A percentile compares a stretch with the other conserved stretches of the same genome.
phyloP scores from a whole-genome alignment of 2,888 invertebrate genomes.

The Platerodrilus igneus region DNA sequence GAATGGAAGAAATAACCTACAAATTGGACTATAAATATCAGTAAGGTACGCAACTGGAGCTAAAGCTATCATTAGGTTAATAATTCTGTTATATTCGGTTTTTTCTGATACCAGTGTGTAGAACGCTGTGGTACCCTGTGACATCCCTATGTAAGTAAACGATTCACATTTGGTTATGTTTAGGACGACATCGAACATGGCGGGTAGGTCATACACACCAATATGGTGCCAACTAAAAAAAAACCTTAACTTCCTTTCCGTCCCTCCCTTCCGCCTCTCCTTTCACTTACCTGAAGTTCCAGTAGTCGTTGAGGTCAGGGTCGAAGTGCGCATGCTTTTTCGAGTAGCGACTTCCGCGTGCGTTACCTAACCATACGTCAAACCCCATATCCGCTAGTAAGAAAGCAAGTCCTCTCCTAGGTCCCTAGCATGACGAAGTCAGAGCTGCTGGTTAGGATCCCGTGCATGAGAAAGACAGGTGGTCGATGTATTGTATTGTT shows the following conservation, averaged over 20 bases:
- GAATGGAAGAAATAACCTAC: slow-evolving; percentile 29
- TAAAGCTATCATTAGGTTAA: slow-evolving; percentile 55
- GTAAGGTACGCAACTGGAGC: slow-evolving; percentile 58
- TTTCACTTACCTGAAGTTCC: slow-evolving; percentile 46
- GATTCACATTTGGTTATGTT: slow-evolving; percentile 52
- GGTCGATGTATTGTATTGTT: slow-evolving; percentile 32
- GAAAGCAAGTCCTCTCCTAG: slow-evolving; percentile 51
- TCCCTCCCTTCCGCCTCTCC: too few species aligned
- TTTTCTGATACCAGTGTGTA: slow-evolving; percentile 56
- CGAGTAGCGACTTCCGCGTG: slow-evolving; percentile 55
- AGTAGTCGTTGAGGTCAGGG: slow-evolving; percentile 39
- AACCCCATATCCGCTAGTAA: slow-evolving; percentile 48
- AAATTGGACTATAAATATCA: slow-evolving; percentile 50
- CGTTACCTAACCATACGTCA: slow-evolving; percentile 59
- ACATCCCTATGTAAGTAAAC: slow-evolving; percentile 68
- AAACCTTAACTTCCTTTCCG: neutral
- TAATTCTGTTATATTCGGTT: slow-evolving; percentile 58
- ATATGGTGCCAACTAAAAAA: slow-evolving; percentile 68
- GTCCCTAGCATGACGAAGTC: slow-evolving; percentile 69
- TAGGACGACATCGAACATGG: slow-evolving; percentile 65
- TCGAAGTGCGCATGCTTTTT: slow-evolving; percentile 47
- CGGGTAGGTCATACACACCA: slow-evolving; percentile 69
- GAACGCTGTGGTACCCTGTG: slow-evolving; percentile 59
- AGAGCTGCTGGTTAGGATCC: slow-evolving; percentile 66
- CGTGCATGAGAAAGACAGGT: slow-evolving; percentile 70